Evolutionary conservation across 92 coral and sea anemone genomes (phyloP), one percentile per base, ranked within the genome.

Genomic region (Desmophyllum pertusum): DNA sequence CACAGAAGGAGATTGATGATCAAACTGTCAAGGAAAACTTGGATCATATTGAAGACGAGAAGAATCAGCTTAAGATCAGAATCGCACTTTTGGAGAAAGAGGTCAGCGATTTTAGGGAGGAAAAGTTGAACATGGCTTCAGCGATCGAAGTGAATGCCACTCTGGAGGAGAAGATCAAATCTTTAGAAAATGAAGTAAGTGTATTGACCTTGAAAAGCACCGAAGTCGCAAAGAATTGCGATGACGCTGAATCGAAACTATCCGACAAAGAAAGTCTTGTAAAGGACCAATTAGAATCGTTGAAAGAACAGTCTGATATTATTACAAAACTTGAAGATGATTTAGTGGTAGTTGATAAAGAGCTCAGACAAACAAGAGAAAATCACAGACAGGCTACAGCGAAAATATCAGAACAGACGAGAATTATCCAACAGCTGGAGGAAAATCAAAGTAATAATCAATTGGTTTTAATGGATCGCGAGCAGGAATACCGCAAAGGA

Each of bases 141-240:
- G 91, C 87, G 23, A 81, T 90, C 78, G 89, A 85, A 63, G 90
- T 90, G 13, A 94, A 94, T 68, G 83, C 80, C 6, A 42, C 75
- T 6, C 79, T 94, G 62, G 89, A 91, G 76, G 91, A 92, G n/a
- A 89, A 90, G 81, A 87, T 94, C 10, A 68, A 90, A 86, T 91
- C 92, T 17, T 75, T 84, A 61, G 80, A 55, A 21, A 77, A n/a
- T 21, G 87, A 83, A 43, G 48, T 90, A 19, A 78, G 78, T 25
- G 84, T 74, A 36, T 80, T 92, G 39, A 82, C 93, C 3, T 21
- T 71, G 53, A 89, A 86, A 76, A 82, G 88, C 55, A 82, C 83
- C 39, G 80, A 83, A 43, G 67, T 72, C 36, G 86, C 76, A 41
- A 89, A 81, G 51, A 79, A 83, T 79, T 75, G 83, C 59, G 87